Base-by-base conservation (phyloP, 2,888 invertebrate species). In the Tuberolachnus salignus region DNA sequence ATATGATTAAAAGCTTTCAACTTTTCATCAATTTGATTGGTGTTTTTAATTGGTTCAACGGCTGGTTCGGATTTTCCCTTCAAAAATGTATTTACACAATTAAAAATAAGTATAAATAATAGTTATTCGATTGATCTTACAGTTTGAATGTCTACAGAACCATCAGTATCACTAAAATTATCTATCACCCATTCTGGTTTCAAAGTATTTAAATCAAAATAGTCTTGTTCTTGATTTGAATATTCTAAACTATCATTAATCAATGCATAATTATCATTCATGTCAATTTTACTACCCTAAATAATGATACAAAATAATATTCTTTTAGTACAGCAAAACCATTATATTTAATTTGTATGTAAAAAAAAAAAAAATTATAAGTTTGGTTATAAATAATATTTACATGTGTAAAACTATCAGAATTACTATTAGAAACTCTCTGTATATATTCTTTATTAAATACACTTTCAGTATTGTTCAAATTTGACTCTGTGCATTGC, bases 111-210 rank as follows among this genome's bases (percentile, higher is more conserved):
- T 55, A 21, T 19, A 57, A 13, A 71, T 19, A 4, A 1, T 13
- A 44, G 16, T 63, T 1, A 21, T 21, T 42, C 51, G 1, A 0
- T 3, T 63, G 10, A 21, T 63, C 73, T 73, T 55, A 74, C 73
- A 8, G 3, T 44, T 63, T 64, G 53, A n/a, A 53, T 13, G 1
- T 74, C 73, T n/a, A 21, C 23, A 34, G 46, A 23, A 14, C 23
- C 66, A 10, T 78, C 69, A 69, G 9, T 42, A 61, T 69, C 78
- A 14, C 19, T 51, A 9, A 69, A 78, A 51, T 57, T 69, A 23
- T 78, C 78, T 4, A 42, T 34, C 16, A 69, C 26, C 78, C 78
- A 78, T 51, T 78, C 78, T 16, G 78, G 78, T 42, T 69, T 51
- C 3, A 78, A 57, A 49, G 67, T 19, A 67, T 78, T 51, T 44